Conservation (phyloP, 2,888 invertebrate species). For the Microplitis manilae region DNA sequence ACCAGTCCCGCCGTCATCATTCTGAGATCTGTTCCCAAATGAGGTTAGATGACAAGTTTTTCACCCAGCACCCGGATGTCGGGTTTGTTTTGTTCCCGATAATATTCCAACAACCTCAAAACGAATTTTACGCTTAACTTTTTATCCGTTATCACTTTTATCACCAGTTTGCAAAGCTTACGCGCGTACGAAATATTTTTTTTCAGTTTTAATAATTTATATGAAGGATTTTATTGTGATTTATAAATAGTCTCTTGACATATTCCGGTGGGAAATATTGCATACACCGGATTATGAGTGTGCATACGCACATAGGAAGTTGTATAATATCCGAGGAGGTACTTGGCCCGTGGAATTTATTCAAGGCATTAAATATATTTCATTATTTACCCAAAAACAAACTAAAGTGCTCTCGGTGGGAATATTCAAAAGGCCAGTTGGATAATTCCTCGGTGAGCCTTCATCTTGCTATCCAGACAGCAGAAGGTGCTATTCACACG, state of each 20-base stretch:
- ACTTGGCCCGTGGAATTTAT: slow-evolving; percentile 30
- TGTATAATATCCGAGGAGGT: background rate
- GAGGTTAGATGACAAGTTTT: background rate
- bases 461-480: slow-evolving; percentile 13
- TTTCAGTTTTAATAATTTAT: slow-evolving; percentile 16
- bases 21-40: background rate
- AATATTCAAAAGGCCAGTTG: slow-evolving; percentile 26
- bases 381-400: slow-evolving; percentile 34
- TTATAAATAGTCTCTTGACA: slow-evolving; percentile 8
- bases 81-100: no score
- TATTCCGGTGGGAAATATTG: background rate
- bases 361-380: slow-evolving; percentile 31
- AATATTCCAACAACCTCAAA: no score
- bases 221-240: slow-evolving; percentile 6
- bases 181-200: background rate
- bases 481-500: slow-evolving; percentile 29
- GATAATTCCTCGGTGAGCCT: slow-evolving; percentile 31
- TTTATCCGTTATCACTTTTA: background rate
- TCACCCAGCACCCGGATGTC: background rate
- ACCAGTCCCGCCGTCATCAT: background rate
- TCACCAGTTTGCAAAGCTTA: background rate
- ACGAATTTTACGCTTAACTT: background rate
- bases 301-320: background rate
- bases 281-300: no score
- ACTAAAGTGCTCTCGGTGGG: slow-evolving; percentile 26